These are phyloP conservation scores for Peribatodes rhomboidaria DNA, from an alignment of 2,888 invertebrate species.

Conservation along the genomic window DNA sequence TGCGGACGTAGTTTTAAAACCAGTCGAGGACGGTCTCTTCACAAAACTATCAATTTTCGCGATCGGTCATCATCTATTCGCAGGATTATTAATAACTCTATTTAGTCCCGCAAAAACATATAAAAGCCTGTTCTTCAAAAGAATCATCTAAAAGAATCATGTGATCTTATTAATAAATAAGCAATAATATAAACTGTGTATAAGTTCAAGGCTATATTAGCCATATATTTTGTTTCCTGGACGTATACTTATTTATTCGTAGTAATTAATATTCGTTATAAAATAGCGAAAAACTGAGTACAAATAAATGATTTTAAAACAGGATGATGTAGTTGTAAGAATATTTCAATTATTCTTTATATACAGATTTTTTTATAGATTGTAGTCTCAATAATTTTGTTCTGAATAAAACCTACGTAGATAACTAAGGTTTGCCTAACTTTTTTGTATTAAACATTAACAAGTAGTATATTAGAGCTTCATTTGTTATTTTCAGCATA, in stretches of 20 bases:
- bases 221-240: conserved; percentile 21
- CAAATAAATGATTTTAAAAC: no score
- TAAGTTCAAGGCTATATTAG: conserved; percentile 35
- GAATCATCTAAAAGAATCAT: no score
- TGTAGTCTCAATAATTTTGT: no score
- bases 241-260: neutral
- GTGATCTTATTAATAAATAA: conserved; percentile 31
- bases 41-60: conserved; percentile 10
- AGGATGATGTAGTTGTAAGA: no score
- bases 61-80: conserved; percentile 5
- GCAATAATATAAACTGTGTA: conserved; percentile 8
- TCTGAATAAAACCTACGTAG: no score
- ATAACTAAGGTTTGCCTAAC: no score
- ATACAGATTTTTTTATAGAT: no score
- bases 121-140: conserved; percentile 21
- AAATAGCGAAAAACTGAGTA: neutral
- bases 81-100: conserved; percentile 20
- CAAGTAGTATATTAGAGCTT: no score
- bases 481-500: neutral
- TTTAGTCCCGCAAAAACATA: conserved; percentile 19
- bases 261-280: neutral
- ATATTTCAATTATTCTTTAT: no score
- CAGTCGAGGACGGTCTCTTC: neutral
- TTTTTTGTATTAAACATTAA: no score
- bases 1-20: conserved; percentile 1